A percentile compares a stretch with the other conserved stretches of the same genome.
phyloP scores from a whole-genome alignment of 2,797 vertebrate genomes.

The Eospalax fontanierii region DNA sequence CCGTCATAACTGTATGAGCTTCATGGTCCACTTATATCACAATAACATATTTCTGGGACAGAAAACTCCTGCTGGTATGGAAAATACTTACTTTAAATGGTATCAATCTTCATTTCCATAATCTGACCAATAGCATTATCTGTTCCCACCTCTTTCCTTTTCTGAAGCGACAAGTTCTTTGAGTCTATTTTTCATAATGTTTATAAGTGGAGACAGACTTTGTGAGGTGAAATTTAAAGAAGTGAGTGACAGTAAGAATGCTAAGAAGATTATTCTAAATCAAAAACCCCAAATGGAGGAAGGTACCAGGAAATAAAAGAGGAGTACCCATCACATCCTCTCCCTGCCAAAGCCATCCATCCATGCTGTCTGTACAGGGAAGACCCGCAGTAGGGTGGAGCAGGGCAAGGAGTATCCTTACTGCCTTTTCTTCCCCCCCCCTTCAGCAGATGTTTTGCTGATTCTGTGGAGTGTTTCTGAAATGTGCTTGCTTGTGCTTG shows the following conservation, averaged over 20 bases:
- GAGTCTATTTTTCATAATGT: constrained; percentile 3
- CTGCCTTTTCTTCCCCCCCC: not conserved
- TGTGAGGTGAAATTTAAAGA: constrained; percentile 39
- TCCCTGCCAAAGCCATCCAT: not conserved
- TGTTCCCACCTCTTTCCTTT: not conserved
- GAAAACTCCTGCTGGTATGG: constrained; percentile 54
- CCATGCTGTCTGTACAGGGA: too few species aligned
- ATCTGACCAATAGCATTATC: constrained; percentile 39
- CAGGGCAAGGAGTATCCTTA: not conserved
- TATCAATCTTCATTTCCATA: constrained; percentile 71
- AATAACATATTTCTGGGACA: constrained; percentile 71
- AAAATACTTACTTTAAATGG: constrained; percentile 58
- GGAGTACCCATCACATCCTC: not conserved
- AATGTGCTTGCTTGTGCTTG: not conserved
- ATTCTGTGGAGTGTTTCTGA: not conserved
- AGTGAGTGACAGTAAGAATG: not conserved
- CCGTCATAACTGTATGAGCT: constrained; percentile 70
- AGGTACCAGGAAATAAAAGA: not conserved
- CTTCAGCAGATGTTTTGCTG: not conserved
- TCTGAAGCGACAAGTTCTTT: constrained; percentile 2
- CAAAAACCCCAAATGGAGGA: not conserved
- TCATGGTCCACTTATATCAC: constrained; percentile 61
- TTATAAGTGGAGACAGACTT: constrained; percentile 18
- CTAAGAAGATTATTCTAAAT: not conserved
- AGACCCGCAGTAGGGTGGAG: not conserved